Evolutionary conservation across 1,140 invertebrate species (phyloP).

Genomic region (Anoplophora glabripennis): DNA sequence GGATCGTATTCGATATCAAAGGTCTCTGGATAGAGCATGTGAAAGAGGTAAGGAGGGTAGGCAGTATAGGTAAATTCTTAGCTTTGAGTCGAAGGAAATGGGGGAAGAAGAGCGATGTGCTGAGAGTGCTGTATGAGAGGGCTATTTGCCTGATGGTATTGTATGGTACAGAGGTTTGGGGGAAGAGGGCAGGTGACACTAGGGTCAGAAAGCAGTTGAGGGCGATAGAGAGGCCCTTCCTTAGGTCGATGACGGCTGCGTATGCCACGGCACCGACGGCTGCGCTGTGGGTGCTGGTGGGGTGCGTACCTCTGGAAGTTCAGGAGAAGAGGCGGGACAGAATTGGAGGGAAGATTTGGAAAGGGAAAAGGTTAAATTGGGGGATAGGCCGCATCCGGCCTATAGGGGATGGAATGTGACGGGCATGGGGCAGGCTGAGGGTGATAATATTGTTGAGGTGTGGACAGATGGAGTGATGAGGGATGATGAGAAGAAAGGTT

Average conservation of each 20-base stretch:
- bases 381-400: too few relatives aligned
- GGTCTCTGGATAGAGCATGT: constrained; percentile 21
- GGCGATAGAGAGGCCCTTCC: constrained; percentile 21
- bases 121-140: constrained; percentile 22
- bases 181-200: constrained; percentile 5
- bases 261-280: too few relatives aligned
- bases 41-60: constrained; percentile 10
- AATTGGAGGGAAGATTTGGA: too few relatives aligned
- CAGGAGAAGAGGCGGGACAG: too few relatives aligned
- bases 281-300: too few relatives aligned
- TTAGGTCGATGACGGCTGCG: constrained; percentile 10
- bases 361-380: too few relatives aligned
- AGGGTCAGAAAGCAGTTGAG: constrained; percentile 13
- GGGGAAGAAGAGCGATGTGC: constrained; percentile 11
- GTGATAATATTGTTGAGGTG: too few relatives aligned
- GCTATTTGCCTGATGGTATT: constrained; percentile 21
- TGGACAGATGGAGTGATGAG: too few relatives aligned
- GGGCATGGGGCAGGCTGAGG: too few relatives aligned
- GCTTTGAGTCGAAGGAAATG: constrained; percentile 18
- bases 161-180: constrained; percentile 28
- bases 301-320: too few relatives aligned
- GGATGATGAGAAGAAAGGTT: too few relatives aligned
- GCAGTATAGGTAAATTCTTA: background rate
- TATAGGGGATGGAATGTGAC: too few relatives aligned
- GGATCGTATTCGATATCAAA: constrained; percentile 21